Base-by-base conservation (phyloP, 1,140 invertebrate species). In the Rhagoletis zephyria region DNA sequence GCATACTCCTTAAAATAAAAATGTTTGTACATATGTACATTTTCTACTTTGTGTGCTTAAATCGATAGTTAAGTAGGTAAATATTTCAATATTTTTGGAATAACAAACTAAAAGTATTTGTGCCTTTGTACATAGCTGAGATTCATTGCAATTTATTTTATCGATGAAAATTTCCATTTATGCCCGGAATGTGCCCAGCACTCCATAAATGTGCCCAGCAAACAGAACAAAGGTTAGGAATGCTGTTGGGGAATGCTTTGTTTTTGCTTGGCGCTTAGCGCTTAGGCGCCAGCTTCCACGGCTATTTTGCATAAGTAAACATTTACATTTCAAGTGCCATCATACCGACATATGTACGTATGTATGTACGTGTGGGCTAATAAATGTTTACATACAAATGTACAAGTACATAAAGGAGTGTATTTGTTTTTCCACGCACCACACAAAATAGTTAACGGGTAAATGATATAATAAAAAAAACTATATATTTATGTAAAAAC, bases 261-360 rank as follows among this genome's bases (percentile, higher is more conserved):
- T n/a, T 81, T 30, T 51, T 81, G 48, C 51, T 81, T 81, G 74
- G 51, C 30, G 51, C 12, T 81, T 81, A 19, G 48, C 2, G 48
- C 74, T n/a, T n/a, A 81, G 74, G 74, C 74, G 74, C 74, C 74
- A 81, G 74, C 74, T 81, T 56, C 48, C 16, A 81, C 48, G 74
- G 74, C 48, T 81, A 81, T 81, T 81, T 81, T 81, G 74, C 74
- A 81, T 81, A 81, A 12, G 74, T 81, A 81, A 81, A 81, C 48
- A 81, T 74, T 48, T 48, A 56, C 48, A 56, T 63, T 30, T 63
- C 61, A 14, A 63, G n/a, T 63, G 61, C n/a, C n/a, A 56, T 48
- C 74, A 64, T 65, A n/a, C 14, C 42, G 16, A 40, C 30, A 3
- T 30, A 86, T 19, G 61, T 61, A 85, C 14, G 14, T n/a, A 19